Evolutionary conservation across 2,888 invertebrate species (phyloP).

Genomic region (Eristalis arbustorum): DNA sequence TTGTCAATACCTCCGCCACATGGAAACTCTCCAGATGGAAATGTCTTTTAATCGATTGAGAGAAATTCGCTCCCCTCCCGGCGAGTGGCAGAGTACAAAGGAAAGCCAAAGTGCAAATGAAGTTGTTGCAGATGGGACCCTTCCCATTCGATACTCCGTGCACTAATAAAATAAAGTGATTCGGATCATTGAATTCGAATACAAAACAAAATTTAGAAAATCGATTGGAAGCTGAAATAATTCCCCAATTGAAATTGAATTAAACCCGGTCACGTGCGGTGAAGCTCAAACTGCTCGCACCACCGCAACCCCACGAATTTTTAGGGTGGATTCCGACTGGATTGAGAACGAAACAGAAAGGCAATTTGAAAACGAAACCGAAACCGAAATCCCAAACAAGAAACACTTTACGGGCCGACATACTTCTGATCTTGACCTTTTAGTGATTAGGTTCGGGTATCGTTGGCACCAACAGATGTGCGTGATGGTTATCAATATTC

Average conservation of each 20-base stretch:
- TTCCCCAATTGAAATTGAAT: constrained; percentile 35
- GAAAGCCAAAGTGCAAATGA: neutral
- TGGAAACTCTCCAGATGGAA: too few relatives aligned
- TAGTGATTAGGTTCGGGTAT: neutral
- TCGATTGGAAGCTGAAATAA: constrained; percentile 18
- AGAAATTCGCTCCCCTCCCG: neutral
- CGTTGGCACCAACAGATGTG: neutral
- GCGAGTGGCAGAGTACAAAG: neutral
- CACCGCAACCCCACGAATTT: neutral
- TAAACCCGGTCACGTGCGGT: constrained; percentile 34
- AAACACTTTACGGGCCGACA: neutral
- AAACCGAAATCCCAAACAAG: neutral
- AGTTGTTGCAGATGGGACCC: neutral
- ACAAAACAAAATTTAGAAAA: constrained; percentile 4
- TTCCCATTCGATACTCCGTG: neutral
- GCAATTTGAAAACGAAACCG: neutral
- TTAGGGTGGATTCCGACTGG: neutral
- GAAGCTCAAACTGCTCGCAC: neutral
- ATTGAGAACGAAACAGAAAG: neutral
- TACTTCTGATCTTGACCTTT: neutral
- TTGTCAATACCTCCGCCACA: too few relatives aligned
- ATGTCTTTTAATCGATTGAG: neutral
- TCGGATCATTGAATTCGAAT: constrained; percentile 34
- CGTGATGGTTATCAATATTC: constrained; percentile 3
- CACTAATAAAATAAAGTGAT: constrained; percentile 19